A percentile compares a stretch with the other conserved stretches of the same genome.
phyloP scores from a whole-genome alignment of 2,797 vertebrate species.

The Siniperca obscura region DNA sequence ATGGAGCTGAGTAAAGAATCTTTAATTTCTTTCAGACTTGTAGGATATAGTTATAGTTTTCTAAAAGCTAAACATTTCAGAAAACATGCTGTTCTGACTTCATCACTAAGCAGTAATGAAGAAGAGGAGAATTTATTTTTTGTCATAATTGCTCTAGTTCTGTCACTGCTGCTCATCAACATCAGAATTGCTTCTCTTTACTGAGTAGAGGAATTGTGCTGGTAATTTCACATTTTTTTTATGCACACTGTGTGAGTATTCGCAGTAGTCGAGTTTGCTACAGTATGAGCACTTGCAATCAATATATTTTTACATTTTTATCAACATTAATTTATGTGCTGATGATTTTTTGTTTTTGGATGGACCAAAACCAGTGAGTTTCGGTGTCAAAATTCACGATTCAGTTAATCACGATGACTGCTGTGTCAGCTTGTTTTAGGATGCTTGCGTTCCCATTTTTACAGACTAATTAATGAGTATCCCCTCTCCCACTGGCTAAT shows the following conservation, averaged over 20 bases:
- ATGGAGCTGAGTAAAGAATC: background rate
- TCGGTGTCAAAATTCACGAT: background rate
- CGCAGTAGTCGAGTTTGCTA: background rate
- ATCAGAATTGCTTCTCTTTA: background rate
- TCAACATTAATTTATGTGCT: background rate
- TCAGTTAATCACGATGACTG: background rate
- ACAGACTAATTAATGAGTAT: constrained; percentile 3
- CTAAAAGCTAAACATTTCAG: constrained; percentile 2
- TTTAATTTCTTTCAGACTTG: background rate
- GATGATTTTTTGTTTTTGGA: background rate
- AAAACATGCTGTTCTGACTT: constrained; percentile 19
- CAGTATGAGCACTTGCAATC: background rate
- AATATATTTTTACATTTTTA: background rate
- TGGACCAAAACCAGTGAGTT: background rate
- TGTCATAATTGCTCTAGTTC: constrained; percentile 24
- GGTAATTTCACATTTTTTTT: background rate
- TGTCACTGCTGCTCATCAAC: constrained; percentile 1
- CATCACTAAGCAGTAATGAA: constrained; percentile 12
- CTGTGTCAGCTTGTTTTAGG: background rate
- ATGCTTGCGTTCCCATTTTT: background rate
- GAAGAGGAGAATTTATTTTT: background rate
- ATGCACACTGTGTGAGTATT: background rate
- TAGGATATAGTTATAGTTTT: constrained; percentile 2
- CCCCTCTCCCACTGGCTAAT: constrained; percentile 22
- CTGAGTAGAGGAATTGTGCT: background rate